Evolutionary conservation across 2,797 vertebrate genomes (phyloP).

Genomic region (Apogon hyalosoma): DNA sequence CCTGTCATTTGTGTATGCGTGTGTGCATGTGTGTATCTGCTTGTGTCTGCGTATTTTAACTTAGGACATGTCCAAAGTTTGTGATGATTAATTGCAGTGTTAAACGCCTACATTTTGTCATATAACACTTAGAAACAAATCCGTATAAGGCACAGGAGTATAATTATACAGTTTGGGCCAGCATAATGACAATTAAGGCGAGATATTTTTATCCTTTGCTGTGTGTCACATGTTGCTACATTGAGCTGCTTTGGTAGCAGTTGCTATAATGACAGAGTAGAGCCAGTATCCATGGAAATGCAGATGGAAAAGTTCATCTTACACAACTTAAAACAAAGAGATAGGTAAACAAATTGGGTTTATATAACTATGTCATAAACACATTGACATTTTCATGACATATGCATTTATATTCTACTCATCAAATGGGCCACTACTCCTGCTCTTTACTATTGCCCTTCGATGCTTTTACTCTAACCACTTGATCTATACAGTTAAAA

Average conservation of each 20-base stretch:
- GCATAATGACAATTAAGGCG: slow-evolving; percentile 60
- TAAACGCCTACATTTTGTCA: slow-evolving; percentile 41
- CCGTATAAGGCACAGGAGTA: slow-evolving; percentile 35
- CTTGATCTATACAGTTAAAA: too few relatives aligned
- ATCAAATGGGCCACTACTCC: too few relatives aligned
- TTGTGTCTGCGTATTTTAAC: slow-evolving; percentile 3
- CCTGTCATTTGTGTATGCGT: background rate
- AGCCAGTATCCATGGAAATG: slow-evolving; percentile 77
- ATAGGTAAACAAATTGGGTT: slow-evolving; percentile 8
- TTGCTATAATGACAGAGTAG: slow-evolving; percentile 62
- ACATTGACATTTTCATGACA: too few relatives aligned
- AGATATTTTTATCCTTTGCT: slow-evolving; percentile 62
- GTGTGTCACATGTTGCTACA: slow-evolving; percentile 38
- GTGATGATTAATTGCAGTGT: slow-evolving; percentile 61
- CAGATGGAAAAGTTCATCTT: slow-evolving; percentile 50
- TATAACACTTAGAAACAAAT: slow-evolving; percentile 18
- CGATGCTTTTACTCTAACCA: too few relatives aligned
- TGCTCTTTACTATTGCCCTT: too few relatives aligned
- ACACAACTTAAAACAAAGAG: slow-evolving; percentile 36
- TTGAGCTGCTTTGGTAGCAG: slow-evolving; percentile 62
- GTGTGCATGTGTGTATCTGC: background rate
- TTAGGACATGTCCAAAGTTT: slow-evolving; percentile 30
- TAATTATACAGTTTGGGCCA: slow-evolving; percentile 64
- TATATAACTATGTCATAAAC: too few relatives aligned
- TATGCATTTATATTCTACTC: too few relatives aligned